phyloP scores from a whole-genome alignment of 2,888 invertebrate genomes.

The Conops quadrifasciatus region DNA sequence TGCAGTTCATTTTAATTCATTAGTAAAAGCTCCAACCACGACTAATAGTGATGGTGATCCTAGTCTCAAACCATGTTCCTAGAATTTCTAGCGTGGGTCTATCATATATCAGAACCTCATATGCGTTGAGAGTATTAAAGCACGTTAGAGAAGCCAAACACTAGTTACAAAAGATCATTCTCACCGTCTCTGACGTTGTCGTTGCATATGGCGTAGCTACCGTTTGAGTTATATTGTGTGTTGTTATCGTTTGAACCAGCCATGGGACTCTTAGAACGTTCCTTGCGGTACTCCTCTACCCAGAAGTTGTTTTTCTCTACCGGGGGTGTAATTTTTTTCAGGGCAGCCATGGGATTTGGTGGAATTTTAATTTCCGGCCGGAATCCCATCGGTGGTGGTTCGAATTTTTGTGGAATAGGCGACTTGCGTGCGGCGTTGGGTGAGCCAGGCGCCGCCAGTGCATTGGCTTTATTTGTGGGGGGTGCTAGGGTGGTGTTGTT shows the following conservation, averaged over 20 bases:
- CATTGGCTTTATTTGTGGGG: slow-evolving; percentile 50
- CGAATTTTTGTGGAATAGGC: slow-evolving; percentile 65
- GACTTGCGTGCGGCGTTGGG: slow-evolving; percentile 59
- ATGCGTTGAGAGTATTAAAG: neutral
- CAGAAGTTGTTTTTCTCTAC: slow-evolving; percentile 72
- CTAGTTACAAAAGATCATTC: slow-evolving; percentile 1
- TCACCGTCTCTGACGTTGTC: slow-evolving; percentile 39
- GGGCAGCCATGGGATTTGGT: slow-evolving; percentile 75
- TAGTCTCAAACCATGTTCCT: neutral
- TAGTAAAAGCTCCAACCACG: slow-evolving; percentile 15
- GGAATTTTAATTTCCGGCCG: slow-evolving; percentile 80
- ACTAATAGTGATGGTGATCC: neutral
- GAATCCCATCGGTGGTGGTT: slow-evolving; percentile 68
- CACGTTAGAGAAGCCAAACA: neutral
- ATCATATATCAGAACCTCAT: neutral
- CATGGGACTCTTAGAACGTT: slow-evolving; percentile 65
- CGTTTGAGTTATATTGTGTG: slow-evolving; percentile 33
- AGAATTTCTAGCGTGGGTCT: too few relatives aligned
- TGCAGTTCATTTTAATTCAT: neutral
- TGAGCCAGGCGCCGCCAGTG: slow-evolving; percentile 60
- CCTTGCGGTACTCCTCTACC: slow-evolving; percentile 68
- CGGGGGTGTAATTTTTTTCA: slow-evolving; percentile 76
- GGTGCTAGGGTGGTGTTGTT: slow-evolving; percentile 64
- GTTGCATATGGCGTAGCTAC: slow-evolving; percentile 20
- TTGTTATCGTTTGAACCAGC: slow-evolving; percentile 49